These are phyloP conservation scores for Trichoplax adhaerens DNA, from an alignment of 37 sponge, comb jelly and placozoan species.

Conservation along the genomic window DNA sequence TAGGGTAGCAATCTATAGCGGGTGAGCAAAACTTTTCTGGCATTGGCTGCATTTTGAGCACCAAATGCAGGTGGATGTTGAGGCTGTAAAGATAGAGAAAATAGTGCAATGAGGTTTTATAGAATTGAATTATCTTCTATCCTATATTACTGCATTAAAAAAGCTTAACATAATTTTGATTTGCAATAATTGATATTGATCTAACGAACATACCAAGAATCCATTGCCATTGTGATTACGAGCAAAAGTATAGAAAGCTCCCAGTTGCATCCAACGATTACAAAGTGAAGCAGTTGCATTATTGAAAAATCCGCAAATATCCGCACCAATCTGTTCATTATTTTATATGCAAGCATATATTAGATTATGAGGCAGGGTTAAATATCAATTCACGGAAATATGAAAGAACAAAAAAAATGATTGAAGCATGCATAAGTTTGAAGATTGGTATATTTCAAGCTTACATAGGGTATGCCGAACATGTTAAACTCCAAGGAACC, in stretches of 20 bases:
- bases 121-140: too few relatives aligned
- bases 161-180: too few relatives aligned
- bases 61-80: conserved; percentile 47
- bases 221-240: conserved; percentile 44
- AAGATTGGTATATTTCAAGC: not conserved
- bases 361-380: too few relatives aligned
- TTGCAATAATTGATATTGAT: too few relatives aligned
- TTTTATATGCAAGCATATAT: too few relatives aligned
- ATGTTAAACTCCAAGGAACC: conserved; percentile 63
- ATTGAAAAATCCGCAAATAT: conserved; percentile 75
- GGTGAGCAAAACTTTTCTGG: conserved; percentile 17
- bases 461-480: conserved; percentile 66
- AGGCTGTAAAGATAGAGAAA: conserved; percentile 3
- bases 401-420: not conserved
- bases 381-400: not conserved
- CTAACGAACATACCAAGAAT: too few relatives aligned
- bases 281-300: conserved; percentile 32
- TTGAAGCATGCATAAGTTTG: not conserved
- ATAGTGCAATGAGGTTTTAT: too few relatives aligned
- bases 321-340: conserved; percentile 47
- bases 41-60: conserved; percentile 10
- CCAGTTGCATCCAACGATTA: conserved; percentile 64
- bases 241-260: conserved; percentile 75
- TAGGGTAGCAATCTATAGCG: conserved; percentile 57
- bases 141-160: too few relatives aligned